Conservation (phyloP, 2,113 vertebrate species). For the Engraulis encrasicolus region DNA sequence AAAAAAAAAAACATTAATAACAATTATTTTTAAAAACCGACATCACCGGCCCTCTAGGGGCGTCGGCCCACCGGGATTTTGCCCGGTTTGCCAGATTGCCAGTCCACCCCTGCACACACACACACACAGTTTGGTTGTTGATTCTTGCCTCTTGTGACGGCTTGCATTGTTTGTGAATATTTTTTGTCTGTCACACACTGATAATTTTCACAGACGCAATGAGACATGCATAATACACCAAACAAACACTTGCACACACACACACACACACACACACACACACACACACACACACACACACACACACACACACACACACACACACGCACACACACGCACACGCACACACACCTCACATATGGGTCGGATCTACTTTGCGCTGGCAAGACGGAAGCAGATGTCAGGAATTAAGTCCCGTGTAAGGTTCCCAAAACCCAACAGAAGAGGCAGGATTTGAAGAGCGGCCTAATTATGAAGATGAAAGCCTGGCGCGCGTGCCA, state of each 20-base stretch:
- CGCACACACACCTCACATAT: no score
- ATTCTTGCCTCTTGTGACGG: background rate
- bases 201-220: background rate
- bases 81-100: no score
- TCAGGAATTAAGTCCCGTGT: constrained; percentile 53
- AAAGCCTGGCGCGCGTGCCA: constrained; percentile 35
- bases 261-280: background rate
- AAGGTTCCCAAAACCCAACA: constrained; percentile 47
- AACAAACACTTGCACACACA: background rate
- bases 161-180: background rate
- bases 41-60: no score
- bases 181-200: background rate
- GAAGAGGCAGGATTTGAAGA: constrained; percentile 50
- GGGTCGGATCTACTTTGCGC: constrained; percentile 35
- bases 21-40: no score
- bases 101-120: no score
- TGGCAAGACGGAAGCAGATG: constrained; percentile 58
- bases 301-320: constrained; percentile 18
- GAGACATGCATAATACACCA: background rate
- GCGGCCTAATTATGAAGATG: constrained; percentile 55
- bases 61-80: no score
- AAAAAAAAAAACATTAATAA: no score
- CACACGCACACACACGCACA: constrained; percentile 10
- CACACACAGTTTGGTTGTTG: no score
- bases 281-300: constrained; percentile 12